Evolutionary conservation across 2,113 vertebrate genomes (phyloP), one percentile per base, ranked within the genome.

Genomic region (Melospiza melodia): DNA sequence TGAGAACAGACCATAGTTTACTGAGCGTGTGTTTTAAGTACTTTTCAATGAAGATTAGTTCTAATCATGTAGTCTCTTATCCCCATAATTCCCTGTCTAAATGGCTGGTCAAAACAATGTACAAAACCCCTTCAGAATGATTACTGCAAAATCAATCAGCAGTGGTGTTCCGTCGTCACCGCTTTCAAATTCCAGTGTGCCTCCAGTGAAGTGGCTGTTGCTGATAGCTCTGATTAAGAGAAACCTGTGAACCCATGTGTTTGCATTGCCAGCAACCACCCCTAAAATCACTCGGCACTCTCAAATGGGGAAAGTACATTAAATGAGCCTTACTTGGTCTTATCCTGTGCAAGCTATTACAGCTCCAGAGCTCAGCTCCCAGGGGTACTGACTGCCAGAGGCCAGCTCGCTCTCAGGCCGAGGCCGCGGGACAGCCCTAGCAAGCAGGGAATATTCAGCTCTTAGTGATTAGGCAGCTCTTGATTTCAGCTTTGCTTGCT

Each of bases 131-230:
- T 51, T 37, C 20, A n/a, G 57, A 77, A 28, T 0, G 0, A 46
- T 31, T 37, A 14, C 4, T 88, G 35, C 41, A 66, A 49, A 62
- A 58, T 51, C 28, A 22, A 6, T 54, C 54, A 33, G n/a, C 30
- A 39, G 19, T 18, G 35, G 9, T 44, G 37, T 22, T 54, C 10
- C 0, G 0, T 31, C 61, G 31, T 76, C 44, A n/a, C 35, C 6
- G 18, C 28, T 69, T 76, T 58, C 15, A 57, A 49, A 66, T 77
- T 84, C 19, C 51, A n/a, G 51, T 15, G n/a, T 90, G 37, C 8
- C 23, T 71, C 33, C 2, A 3, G 10, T 74, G 46, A 84, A 69
- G 41, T 57, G 37, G 5, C 25, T 28, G 31, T 54, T 0, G 5
- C 28, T 46, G 59, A 31, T 65, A 58, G 44, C 11, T 57, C 37